Percentiles rank a stretch among this genome's conserved stretches.
These are phyloP conservation scores for Ferdinandea cuprea DNA, from an alignment of 2,888 invertebrate genomes.

Conservation along the genomic window DNA sequence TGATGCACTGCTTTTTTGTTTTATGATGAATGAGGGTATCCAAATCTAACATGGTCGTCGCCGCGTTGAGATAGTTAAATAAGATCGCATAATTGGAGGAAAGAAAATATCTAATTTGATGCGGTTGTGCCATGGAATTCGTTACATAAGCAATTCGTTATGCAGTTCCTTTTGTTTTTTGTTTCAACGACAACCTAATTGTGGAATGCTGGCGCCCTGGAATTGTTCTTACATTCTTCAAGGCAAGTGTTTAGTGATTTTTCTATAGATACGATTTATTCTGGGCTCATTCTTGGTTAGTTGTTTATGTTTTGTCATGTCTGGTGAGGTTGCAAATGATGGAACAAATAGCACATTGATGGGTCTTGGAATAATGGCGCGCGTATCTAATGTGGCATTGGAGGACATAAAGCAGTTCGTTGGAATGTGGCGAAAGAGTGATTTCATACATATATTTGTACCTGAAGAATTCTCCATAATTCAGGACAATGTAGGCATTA, in stretches of 20 bases:
- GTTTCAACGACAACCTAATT: constrained; percentile 23
- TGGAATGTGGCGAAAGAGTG: too few relatives aligned
- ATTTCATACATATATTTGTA: too few relatives aligned
- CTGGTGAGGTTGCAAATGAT: too few relatives aligned
- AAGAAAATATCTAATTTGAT: constrained; percentile 42
- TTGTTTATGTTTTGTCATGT: too few relatives aligned
- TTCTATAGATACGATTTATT: too few relatives aligned
- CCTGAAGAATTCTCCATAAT: too few relatives aligned
- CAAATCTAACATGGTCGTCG: constrained; percentile 45
- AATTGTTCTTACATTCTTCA: not conserved
- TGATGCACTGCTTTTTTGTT: not conserved
- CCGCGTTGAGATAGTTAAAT: constrained; percentile 16
- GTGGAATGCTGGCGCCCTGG: constrained; percentile 24
- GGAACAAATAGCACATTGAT: too few relatives aligned
- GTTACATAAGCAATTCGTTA: constrained; percentile 44
- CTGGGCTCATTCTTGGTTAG: too few relatives aligned
- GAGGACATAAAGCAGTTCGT: too few relatives aligned
- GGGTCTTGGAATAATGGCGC: too few relatives aligned
- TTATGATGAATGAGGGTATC: constrained; percentile 46
- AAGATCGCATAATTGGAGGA: constrained; percentile 31
- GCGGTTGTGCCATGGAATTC: constrained; percentile 37
- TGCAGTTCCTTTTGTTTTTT: not conserved
- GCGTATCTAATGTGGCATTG: too few relatives aligned
- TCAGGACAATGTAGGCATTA: too few relatives aligned
- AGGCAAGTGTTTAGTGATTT: not conserved